Evolutionary conservation across 2,113 vertebrate species (phyloP).

Genomic region (Lepus timidus): DNA sequence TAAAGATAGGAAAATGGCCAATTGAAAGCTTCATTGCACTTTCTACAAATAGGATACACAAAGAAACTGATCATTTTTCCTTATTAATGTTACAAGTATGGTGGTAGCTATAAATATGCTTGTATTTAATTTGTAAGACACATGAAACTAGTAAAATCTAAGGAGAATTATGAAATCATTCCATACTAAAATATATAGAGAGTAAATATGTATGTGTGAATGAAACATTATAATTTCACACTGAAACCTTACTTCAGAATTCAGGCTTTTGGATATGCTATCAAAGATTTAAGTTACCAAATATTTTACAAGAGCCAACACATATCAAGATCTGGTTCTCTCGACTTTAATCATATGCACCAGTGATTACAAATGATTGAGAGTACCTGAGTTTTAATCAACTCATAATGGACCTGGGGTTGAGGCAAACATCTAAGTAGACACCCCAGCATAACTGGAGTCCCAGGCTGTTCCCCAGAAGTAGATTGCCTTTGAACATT

Average conservation of each 20-base stretch:
- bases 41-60: background rate
- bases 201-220: background rate
- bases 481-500: constrained; percentile 56
- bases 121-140: constrained; percentile 34
- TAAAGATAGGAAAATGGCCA: background rate
- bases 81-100: background rate
- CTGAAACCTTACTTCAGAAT: background rate
- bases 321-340: background rate
- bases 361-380: background rate
- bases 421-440: constrained; percentile 25
- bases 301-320: constrained; percentile 51
- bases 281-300: constrained; percentile 3
- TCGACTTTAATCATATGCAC: background rate
- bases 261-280: background rate
- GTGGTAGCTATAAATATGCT: background rate
- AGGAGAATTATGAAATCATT: background rate
- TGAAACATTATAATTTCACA: background rate
- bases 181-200: background rate
- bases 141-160: background rate
- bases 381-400: constrained; percentile 12
- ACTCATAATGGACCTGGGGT: constrained; percentile 4
- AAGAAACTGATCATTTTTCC: background rate
- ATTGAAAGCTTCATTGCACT: background rate
- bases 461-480: background rate
- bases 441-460: background rate